phyloP scores from a whole-genome alignment of 2,797 vertebrate genomes.

The Melopsittacus undulatus region DNA sequence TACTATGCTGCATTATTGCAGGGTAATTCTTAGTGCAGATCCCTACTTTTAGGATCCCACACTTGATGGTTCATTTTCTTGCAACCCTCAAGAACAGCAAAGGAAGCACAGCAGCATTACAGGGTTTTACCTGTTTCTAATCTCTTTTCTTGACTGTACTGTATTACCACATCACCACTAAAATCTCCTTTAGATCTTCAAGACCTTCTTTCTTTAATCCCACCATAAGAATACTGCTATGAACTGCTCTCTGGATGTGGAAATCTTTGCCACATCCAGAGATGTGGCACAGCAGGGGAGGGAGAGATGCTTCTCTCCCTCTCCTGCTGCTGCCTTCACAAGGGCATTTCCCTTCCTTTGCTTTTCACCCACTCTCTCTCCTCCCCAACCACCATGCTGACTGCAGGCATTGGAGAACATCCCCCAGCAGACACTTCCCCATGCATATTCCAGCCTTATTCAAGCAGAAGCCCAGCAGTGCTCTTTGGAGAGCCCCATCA shows the following conservation, averaged over 20 bases:
- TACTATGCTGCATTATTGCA: rapidly evolving
- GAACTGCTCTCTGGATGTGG: background rate
- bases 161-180: background rate
- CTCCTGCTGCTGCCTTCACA: background rate
- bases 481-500: background rate
- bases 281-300: background rate
- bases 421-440: background rate
- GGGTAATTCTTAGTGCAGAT: background rate
- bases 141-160: background rate
- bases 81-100: background rate
- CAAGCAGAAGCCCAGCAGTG: background rate
- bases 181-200: background rate
- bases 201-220: background rate
- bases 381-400: background rate
- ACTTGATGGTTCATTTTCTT: background rate
- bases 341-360: background rate
- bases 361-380: background rate
- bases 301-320: background rate
- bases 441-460: background rate
- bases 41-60: background rate
- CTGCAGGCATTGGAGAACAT: background rate
- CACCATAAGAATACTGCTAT: background rate
- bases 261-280: background rate
- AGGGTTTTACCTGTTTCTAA: background rate
- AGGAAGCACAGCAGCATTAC: background rate